phyloP scores from a whole-genome alignment of 2,797 vertebrate genomes.

The Labeo calbasu region DNA sequence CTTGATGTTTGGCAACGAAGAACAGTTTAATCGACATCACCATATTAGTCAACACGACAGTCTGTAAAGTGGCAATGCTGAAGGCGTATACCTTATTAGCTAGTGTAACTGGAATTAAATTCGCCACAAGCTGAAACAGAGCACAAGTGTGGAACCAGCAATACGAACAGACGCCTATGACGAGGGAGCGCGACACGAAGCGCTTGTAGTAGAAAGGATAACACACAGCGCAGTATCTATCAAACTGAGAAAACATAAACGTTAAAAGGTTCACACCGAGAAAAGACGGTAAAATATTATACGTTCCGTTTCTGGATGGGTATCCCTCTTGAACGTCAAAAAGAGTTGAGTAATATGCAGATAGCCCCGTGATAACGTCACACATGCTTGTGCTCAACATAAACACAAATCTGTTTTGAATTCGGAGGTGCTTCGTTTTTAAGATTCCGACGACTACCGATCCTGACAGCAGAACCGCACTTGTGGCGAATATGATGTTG shows the following conservation, averaged over 20 bases:
- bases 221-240: conserved; percentile 78
- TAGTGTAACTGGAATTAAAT: conserved; percentile 71
- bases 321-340: conserved; percentile 80
- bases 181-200: conserved; percentile 64
- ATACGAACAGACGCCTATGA: conserved; percentile 69
- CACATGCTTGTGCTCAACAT: conserved; percentile 82
- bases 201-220: conserved; percentile 78
- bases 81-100: conserved; percentile 77
- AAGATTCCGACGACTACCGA: conserved; percentile 74
- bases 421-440: conserved; percentile 67
- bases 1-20: conserved; percentile 73
- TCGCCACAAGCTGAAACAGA: conserved; percentile 70
- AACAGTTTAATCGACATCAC: conserved; percentile 78
- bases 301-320: conserved; percentile 75
- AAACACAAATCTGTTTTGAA: conserved; percentile 80
- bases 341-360: conserved; percentile 78
- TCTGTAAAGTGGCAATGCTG: conserved; percentile 72
- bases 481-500: conserved; percentile 75
- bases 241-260: conserved; percentile 80
- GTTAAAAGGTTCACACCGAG: conserved; percentile 79
- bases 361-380: conserved; percentile 77
- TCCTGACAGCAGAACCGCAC: conserved; percentile 72
- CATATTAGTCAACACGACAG: conserved; percentile 73
- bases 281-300: conserved; percentile 76
- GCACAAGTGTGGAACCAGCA: conserved; percentile 77